Evolutionary conservation across 1,140 invertebrate genomes (phyloP), one percentile per base, ranked within the genome.

Genomic region (Zaprionus davidi): DNA sequence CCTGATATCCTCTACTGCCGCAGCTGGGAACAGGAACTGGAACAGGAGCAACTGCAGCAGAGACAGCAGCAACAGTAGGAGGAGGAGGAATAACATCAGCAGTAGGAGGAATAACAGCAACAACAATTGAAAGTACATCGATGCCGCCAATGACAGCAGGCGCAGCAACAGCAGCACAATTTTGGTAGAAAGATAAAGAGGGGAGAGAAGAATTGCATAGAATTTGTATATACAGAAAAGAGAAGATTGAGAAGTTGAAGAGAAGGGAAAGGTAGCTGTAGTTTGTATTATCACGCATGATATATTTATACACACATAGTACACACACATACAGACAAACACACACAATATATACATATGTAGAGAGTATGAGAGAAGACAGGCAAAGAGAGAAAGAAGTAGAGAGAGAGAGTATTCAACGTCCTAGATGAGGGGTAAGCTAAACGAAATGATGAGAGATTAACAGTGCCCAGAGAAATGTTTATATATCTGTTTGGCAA

Each of bases 131-230:
- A 28, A 31, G 28, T 13, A 17, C 55, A 59, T 20, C 59, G 31
- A 41, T 22, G 51, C 17, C 44, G 15, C 49, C 68, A 71, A 55
- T 60, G 53, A 41, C 73, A 51, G 60, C 73, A n/a, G 82, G 67
- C 41, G 44, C 73, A n/a, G 82, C 74, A 77, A 73, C 78, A 81
- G 81, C 71, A 78, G 81, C 84, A 81, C 84, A 87, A 81, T 88
- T 88, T 81, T 88, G 83, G 84, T 83, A 83, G 77, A 88, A 71
- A 71, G 15, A 20, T n/a, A n/a, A n/a, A 38, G 1, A 56, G 15
- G 55, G 67, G 36, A 15, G 24, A 70, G 57, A 24, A 24, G 20
- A 20, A 58, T 51, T 56, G 62, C 44, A 51, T 57, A 71, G 38
- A 55, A 58, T 65, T 78, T 87, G 84, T 87, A 87, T 46, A 87